Percentiles rank a stretch among this genome's conserved stretches.
phyloP scores from a whole-genome alignment of 2,113 vertebrate genomes.

The Cyphomyrus discorhynchus region DNA sequence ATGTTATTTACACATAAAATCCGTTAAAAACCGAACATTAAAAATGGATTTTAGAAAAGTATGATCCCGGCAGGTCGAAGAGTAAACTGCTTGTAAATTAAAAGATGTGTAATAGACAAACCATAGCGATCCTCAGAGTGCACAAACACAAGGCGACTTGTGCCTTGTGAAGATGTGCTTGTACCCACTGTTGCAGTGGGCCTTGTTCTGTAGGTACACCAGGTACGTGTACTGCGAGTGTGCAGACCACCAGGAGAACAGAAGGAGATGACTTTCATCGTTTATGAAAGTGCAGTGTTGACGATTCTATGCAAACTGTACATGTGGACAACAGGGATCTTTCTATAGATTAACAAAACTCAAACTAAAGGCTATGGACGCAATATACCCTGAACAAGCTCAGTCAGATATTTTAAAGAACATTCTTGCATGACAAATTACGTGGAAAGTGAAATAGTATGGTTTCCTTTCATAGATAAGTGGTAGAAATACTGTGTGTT shows the following conservation, averaged over 20 bases:
- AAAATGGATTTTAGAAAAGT: neutral
- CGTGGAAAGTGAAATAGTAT: neutral
- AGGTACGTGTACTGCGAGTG: neutral
- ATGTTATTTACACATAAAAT: neutral
- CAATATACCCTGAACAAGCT: neutral
- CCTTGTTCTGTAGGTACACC: neutral
- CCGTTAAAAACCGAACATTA: neutral
- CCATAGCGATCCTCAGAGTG: neutral
- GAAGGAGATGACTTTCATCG: neutral
- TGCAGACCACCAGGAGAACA: neutral
- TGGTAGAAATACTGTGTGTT: neutral
- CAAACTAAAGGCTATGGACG: neutral
- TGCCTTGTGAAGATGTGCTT: neutral
- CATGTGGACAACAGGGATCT: neutral
- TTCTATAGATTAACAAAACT: neutral
- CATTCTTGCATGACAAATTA: neutral
- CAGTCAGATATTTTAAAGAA: neutral
- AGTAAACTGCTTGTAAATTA: neutral
- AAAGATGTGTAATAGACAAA: neutral
- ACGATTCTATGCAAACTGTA: neutral
- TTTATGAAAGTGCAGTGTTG: neutral
- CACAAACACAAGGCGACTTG: neutral
- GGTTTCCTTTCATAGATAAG: neutral
- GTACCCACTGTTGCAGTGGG: neutral
- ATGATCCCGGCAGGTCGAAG: neutral